Base-by-base conservation (phyloP, 2,888 invertebrate genomes). In the Nephrotoma flavescens region DNA sequence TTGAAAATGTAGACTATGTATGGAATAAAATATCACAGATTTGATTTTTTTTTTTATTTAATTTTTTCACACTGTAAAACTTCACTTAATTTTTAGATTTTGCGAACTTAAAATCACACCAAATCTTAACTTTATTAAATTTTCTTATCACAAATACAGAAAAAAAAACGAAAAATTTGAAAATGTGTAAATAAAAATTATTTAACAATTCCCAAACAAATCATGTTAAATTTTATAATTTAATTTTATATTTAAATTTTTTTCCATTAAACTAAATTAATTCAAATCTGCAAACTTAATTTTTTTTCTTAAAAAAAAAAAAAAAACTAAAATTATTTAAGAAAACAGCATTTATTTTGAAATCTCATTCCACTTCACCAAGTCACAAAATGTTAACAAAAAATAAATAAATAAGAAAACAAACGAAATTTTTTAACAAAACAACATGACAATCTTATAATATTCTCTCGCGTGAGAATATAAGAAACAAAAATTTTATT, bases 331-430 rank as follows among this genome's bases (percentile, higher is more conserved):
- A 31, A 31, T 31, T 31, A 31, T 31, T 5, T 42, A 42, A 6
- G 41, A 84, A 84, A 42, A 84, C 15, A 84, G 42, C 71, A 71
- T 71, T 84, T 84, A 42, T 84, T 42, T 84, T 42, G 84, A 84
- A 84, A 84, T 84, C 84, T 42, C 84, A 84, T 84, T 84, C 84
- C 84, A 84, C 84, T 84, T 84, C 42, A 71, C 71, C 71, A 71
- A 71, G 71, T 71, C 71, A 71, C 71, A 71, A 19, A 71, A 57
- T 31, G 2, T 31, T 4, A 31, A 71, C 19, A 31, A 31, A 31
- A 19, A 31, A 31, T 31, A 31, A 31, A 31, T 31, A 71, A 19
- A 4, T 19, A 71, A 71, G 4, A 71, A 71, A 71, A 57, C n/a
- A 57, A 57, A 57, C 15, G n/a, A 15, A 9, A 3, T 44, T 71